A percentile compares a stretch with the other conserved stretches of the same genome.
These are phyloP conservation scores for Vesta saturnalis DNA, from an alignment of 2,888 invertebrate genomes.

Conservation along the genomic window DNA sequence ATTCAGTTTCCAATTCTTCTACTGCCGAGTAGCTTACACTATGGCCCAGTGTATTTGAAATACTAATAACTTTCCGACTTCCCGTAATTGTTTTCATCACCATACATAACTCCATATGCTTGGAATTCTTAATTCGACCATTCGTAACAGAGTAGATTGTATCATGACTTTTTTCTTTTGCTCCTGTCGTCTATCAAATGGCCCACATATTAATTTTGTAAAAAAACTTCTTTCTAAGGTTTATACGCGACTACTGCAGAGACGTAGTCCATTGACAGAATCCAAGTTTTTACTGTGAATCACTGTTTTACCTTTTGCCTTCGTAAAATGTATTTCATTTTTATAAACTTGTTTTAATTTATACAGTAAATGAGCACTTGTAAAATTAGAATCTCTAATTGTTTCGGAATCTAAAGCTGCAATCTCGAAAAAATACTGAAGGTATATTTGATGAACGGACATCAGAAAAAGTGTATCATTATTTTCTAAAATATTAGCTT, in stretches of 20 bases:
- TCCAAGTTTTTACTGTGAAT: neutral
- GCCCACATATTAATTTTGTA: neutral
- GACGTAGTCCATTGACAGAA: neutral
- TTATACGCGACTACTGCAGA: neutral
- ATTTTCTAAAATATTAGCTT: neutral
- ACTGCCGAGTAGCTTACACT: neutral
- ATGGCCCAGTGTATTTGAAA: neutral
- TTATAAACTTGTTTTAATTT: neutral
- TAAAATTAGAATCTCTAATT: neutral
- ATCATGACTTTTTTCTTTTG: neutral
- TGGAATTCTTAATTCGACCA: neutral
- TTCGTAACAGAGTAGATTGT: neutral
- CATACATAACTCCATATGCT: neutral
- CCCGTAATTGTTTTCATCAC: too few relatives aligned
- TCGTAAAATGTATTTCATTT: neutral
- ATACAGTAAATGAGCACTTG: neutral
- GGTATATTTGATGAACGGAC: neutral
- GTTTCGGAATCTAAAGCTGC: neutral
- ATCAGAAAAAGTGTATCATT: neutral
- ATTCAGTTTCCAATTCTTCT: slow-evolving; percentile 1
- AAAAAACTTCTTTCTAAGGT: neutral
- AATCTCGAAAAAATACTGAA: neutral
- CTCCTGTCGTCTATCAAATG: neutral
- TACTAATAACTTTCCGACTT: too few relatives aligned
- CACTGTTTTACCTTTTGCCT: neutral